Conservation (phyloP, 2,113 vertebrate genomes). For the Pteropus alecto region DNA sequence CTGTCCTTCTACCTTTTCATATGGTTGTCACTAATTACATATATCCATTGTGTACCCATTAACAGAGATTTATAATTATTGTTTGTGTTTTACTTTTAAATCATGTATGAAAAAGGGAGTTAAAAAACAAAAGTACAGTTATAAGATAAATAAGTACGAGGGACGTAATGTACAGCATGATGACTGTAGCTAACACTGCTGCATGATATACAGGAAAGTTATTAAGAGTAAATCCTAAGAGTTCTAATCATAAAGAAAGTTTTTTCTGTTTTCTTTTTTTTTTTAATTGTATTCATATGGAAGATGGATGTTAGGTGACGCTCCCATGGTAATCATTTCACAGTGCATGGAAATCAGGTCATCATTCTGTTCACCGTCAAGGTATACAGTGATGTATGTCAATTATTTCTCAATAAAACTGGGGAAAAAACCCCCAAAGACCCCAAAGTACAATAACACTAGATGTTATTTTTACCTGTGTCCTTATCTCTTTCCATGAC, state of each 20-base stretch:
- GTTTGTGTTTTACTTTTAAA: not conserved
- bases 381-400: not conserved
- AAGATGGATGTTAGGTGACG: not conserved
- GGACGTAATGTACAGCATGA: not conserved
- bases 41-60: not conserved
- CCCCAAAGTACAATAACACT: not conserved
- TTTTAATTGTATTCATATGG: not conserved
- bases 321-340: not conserved
- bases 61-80: not conserved
- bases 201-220: not conserved
- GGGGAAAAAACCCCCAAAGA: not conserved
- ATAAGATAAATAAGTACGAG: not conserved
- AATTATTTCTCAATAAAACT: not conserved
- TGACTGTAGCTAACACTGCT: not conserved
- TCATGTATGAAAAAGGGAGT: not conserved
- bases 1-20: not conserved
- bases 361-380: not conserved
- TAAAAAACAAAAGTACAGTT: not conserved
- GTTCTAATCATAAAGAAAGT: not conserved
- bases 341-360: not conserved
- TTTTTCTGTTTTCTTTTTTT: not conserved
- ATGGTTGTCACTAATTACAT: not conserved
- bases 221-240: not conserved
- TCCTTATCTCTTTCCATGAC: not conserved
- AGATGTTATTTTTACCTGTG: not conserved